These are phyloP conservation scores for Acanthurus tractus DNA, from an alignment of 2,797 vertebrate genomes.

Conservation along the genomic window DNA sequence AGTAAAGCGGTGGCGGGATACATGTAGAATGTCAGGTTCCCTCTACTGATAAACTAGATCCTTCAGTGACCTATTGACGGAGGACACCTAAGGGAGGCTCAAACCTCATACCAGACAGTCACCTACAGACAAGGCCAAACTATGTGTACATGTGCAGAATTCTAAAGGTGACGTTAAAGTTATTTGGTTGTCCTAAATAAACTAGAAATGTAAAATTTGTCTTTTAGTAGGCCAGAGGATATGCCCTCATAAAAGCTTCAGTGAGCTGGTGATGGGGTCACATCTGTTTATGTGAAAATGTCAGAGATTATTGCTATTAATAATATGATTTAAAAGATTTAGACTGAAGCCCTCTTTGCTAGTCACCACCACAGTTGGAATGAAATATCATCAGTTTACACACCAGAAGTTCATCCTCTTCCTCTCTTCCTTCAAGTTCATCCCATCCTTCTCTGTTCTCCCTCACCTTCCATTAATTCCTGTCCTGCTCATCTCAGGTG, in stretches of 20 bases:
- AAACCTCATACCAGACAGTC: not conserved
- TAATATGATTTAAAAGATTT: constrained; percentile 1
- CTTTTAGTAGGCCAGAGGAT: not conserved
- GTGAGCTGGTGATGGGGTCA: not conserved
- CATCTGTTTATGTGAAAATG: constrained; percentile 26
- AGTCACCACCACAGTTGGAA: not conserved
- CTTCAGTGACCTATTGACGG: constrained; percentile 30
- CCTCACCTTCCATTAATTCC: constrained; percentile 5
- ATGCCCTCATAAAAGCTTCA: too few species aligned
- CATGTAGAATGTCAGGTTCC: constrained; percentile 44
- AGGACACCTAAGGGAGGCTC: not conserved
- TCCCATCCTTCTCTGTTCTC: not conserved
- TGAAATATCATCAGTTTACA: not conserved
- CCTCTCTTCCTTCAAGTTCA: not conserved
- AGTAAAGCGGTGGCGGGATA: constrained; percentile 27
- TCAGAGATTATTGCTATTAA: not conserved
- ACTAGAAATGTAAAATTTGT: constrained; percentile 1
- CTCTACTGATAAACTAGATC: constrained; percentile 44
- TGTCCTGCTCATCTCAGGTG: constrained; percentile 3
- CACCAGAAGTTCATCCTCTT: not conserved
- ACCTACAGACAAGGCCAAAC: not conserved
- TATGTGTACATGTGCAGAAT: not conserved
- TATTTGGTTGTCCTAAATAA: constrained; percentile 1
- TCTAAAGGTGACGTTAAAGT: not conserved
- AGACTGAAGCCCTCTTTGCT: not conserved